These are phyloP conservation scores for Hyperoplus lanceolatus DNA, from an alignment of 2,797 vertebrate species.

Conservation along the genomic window DNA sequence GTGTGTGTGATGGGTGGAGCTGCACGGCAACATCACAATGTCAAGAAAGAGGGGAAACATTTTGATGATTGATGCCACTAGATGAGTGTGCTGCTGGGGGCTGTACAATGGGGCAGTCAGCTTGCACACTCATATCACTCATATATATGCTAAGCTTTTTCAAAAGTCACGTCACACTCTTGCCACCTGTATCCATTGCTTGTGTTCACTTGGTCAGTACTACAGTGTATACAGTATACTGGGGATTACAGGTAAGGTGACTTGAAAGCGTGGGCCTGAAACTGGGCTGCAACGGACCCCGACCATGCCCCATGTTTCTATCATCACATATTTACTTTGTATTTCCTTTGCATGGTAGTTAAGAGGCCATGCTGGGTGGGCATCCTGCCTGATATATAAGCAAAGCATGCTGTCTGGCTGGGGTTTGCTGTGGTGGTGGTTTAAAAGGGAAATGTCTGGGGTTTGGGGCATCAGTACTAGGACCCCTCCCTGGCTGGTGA, in stretches of 20 bases:
- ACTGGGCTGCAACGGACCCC: constrained; percentile 20
- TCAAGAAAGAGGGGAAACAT: background rate
- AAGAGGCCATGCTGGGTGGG: constrained; percentile 48
- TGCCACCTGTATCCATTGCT: constrained; percentile 36
- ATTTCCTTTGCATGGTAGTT: background rate
- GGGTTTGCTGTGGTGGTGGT: background rate
- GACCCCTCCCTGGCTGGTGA: constrained; percentile 34
- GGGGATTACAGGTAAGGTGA: constrained; percentile 54
- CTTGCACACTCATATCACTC: constrained; percentile 30
- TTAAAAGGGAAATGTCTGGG: background rate
- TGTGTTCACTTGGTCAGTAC: constrained; percentile 22
- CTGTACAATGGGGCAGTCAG: constrained; percentile 11
- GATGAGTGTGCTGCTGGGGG: constrained; percentile 6
- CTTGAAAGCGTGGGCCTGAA: constrained; percentile 24
- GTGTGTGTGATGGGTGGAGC: background rate
- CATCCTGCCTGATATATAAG: constrained; percentile 40
- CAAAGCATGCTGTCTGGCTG: constrained; percentile 62
- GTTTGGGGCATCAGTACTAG: constrained; percentile 5
- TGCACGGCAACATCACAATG: constrained; percentile 15
- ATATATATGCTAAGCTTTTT: constrained; percentile 43
- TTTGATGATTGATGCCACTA: constrained; percentile 6
- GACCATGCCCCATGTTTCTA: constrained; percentile 18
- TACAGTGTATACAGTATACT: background rate
- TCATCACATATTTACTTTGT: background rate
- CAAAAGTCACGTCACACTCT: constrained; percentile 27